Base-by-base conservation (phyloP, 2,888 invertebrate genomes). In the Epinotia nisella region DNA sequence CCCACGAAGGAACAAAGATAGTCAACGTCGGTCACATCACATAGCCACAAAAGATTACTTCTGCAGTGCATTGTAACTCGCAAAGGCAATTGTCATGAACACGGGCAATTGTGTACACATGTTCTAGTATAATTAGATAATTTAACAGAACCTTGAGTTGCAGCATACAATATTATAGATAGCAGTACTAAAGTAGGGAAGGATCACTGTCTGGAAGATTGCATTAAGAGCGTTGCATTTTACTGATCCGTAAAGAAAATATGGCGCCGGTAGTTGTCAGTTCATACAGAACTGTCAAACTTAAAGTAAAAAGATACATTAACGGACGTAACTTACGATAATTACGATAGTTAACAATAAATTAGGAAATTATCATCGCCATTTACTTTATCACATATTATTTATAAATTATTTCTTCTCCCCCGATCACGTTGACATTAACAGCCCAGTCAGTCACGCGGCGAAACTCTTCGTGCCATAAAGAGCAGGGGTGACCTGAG, bases 1-100 rank as follows among this genome's bases (percentile, higher is more conserved):
- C 71, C 60, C 66, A 71, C 71, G 51, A 60, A 19, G 11, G 49
- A 67, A 56, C 67, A 72, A 72, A 61, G 45, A 61, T 71, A 60
- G 19, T 55, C 41, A 41, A 58, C 39, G 29, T 11, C 35, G 9
- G 39, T 55, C 61, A 61, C 65, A 64, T 51, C 21, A 17, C 58
- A 53, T 60, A 45, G 39, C 3, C 39, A 60, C 24, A 66, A 51
- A 56, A 49, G n/a, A 61, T 61, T 41, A 61, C 49, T 59, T 58
- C 35, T 59, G 2, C n/a, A 15, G 15, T 45, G 71, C 61, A 49
- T 29, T 19, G 62, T 59, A 55, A 71, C 39, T 56, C n/a, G 17
- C 29, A 21, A 56, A 61, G 53, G 51, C 66, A 67, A 67, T 67
- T n/a, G 39, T 17, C 59, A 60, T 49, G 53, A 41, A 65, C 11